Evolutionary conservation across 2,888 invertebrate genomes (phyloP), one percentile per base, ranked within the genome.

Genomic region (Gryllus longicercus): DNA sequence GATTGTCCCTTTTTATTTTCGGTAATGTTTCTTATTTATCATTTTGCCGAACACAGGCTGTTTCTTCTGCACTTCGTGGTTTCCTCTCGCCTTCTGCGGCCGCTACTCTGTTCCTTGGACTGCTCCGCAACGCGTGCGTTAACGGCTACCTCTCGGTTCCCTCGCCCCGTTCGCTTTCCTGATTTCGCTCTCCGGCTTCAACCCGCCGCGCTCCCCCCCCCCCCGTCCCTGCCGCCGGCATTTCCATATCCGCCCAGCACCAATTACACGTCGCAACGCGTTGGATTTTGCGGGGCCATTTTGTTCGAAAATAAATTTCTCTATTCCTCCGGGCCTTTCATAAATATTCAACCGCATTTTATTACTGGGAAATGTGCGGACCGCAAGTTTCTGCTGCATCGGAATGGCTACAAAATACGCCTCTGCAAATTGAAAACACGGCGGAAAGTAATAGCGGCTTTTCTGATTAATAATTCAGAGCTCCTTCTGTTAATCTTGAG

Each of bases 401-500:
- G 63, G 63, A 63, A 63, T 63, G 16, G 63, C 63, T 63, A n/a
- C 63, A n/a, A 63, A 63, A 63, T 63, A 63, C 63, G 63, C 63
- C 16, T 3, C 63, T 14, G 63, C 16, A 63, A 63, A 63, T 63
- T 63, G 63, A 63, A 63, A 63, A 63, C 63, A 63, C 14, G 63
- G 63, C 14, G 63, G 63, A n/a, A 63, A 63, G 63, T 14, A 63
- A 63, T 63, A n/a, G 63, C 63, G 63, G n/a, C 63, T 63, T 63
- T 63, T 63, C 63, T 63, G 63, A 63, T 63, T 63, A 63, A 63
- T 63, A 63, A 63, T 63, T 63, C 63, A 63, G 16, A 63, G 63
- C 63, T 63, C 63, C 63, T 63, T 63, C 63, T n/a, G 63, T 76
- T 76, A 76, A 76, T 25, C 38, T 76, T 76, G 76, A 16, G 23